Conservation (phyloP, 1,140 invertebrate genomes). For the Stegodyphus dumicola region DNA sequence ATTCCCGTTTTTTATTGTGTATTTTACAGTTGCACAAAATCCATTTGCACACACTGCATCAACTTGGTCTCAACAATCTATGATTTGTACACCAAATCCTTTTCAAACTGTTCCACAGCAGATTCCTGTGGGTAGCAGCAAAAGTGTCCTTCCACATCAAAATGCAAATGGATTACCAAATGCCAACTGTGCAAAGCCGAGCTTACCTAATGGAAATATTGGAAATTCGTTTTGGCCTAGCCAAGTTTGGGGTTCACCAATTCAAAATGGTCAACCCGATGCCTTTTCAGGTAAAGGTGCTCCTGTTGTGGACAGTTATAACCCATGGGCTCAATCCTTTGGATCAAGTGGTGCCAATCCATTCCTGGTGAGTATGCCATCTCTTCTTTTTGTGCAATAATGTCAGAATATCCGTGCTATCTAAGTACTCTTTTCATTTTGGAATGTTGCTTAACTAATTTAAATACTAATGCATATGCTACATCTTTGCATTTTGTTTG, state of each 20-base stretch:
- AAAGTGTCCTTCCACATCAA: background rate
- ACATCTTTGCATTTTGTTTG: no score
- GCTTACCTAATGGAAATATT: slow-evolving; percentile 32
- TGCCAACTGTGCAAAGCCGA: slow-evolving; percentile 20
- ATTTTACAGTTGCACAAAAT: slow-evolving; percentile 34
- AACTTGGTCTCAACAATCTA: slow-evolving; percentile 11
- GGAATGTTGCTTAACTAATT: no score
- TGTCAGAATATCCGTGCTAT: no score
- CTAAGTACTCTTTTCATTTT: no score
- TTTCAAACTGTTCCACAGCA: slow-evolving; percentile 4
- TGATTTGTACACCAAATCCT: slow-evolving; percentile 15
- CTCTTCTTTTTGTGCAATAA: no score
- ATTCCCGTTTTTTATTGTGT: background rate
- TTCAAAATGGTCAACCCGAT: slow-evolving; percentile 14
- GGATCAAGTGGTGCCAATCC: slow-evolving; percentile 31
- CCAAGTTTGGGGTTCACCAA: slow-evolving; percentile 8
- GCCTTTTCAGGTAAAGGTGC: slow-evolving; percentile 32
- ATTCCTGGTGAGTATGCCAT: slow-evolving; percentile 27
- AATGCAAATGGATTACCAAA: slow-evolving; percentile 26
- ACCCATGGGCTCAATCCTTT: slow-evolving; percentile 53
- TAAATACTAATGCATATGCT: no score
- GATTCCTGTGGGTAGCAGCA: background rate
- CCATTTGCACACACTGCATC: slow-evolving; percentile 12
- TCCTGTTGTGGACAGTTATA: slow-evolving; percentile 13
- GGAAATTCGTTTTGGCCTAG: slow-evolving; percentile 19